phyloP scores from a whole-genome alignment of 2,888 invertebrate genomes.

The Caenorhabditis macrosperma region DNA sequence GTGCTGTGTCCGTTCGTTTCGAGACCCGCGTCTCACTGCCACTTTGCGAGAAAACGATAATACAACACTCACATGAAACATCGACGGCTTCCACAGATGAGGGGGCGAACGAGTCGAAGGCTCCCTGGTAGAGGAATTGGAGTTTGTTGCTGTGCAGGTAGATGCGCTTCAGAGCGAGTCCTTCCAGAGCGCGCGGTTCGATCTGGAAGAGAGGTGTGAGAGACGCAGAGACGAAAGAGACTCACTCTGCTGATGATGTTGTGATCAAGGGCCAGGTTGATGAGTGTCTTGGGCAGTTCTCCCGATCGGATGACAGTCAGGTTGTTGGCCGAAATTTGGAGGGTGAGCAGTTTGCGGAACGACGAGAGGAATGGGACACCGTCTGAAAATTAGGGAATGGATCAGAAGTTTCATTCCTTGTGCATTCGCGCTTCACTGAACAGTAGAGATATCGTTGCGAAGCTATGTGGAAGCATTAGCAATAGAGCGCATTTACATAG shows the following conservation, averaged over 20 bases:
- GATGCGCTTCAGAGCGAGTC: slow-evolving; percentile 69
- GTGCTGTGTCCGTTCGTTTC: too few species aligned
- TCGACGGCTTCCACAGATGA: slow-evolving; percentile 74
- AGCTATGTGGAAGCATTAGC: too few species aligned
- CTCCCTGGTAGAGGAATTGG: slow-evolving; percentile 71
- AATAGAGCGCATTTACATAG: too few species aligned
- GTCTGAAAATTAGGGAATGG: slow-evolving; percentile 34
- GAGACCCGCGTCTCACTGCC: too few species aligned
- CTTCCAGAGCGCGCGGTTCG: slow-evolving; percentile 70
- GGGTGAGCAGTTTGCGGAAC: slow-evolving; percentile 79
- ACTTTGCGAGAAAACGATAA: too few species aligned
- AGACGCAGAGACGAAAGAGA: neutral
- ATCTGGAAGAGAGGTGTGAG: slow-evolving; percentile 39
- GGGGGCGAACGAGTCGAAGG: slow-evolving; percentile 71
- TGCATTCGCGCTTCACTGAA: neutral
- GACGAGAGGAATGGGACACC: slow-evolving; percentile 77
- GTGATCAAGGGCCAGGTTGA: slow-evolving; percentile 64
- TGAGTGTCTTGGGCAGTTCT: slow-evolving; percentile 65
- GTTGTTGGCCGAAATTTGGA: slow-evolving; percentile 82
- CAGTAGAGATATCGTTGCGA: too few species aligned
- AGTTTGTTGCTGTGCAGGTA: slow-evolving; percentile 77
- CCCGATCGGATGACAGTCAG: slow-evolving; percentile 52
- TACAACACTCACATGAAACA: slow-evolving; percentile 74
- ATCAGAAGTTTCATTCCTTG: neutral
- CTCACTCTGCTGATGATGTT: slow-evolving; percentile 54